Base-by-base conservation (phyloP, 2,797 vertebrate genomes). In the Rallus crepitans region DNA sequence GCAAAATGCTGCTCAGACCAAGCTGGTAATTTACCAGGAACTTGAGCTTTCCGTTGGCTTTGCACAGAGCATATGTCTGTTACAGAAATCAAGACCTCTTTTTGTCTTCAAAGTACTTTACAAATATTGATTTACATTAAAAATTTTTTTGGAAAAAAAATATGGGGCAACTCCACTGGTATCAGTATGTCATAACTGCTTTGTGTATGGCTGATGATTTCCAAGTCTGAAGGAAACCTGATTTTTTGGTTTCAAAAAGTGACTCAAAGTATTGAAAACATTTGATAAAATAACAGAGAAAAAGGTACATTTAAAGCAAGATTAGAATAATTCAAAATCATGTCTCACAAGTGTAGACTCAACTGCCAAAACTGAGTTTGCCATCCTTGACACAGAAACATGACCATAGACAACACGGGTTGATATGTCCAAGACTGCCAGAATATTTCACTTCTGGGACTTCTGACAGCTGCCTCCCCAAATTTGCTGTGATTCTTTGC, bases 11-110 rank as follows among this genome's bases (percentile, higher is more conserved):
- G 90, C 83, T 90, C 63, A 82, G 90, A 87, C 52, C 23, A 13
- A 73, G 50, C 12, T 90, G 86, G 86, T 84, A 89, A 82, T 73
- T 90, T 93, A 94, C 90, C 90, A 96, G 66, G 55, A 96, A 40
- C 48, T 31, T 25, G 66, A 87, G 63, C 10, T 87, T 76, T 33
- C 2, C 15, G 1, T 9, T 70, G 71, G 81, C 73, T 84, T 87
- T 93, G 23, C 0, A 0, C n/a, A 89, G 83, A 73, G 71, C 42
- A 50, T 1, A 12, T 90, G 87, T 66, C 92, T 92, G 88, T 77
- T 81, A 48, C 53, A 60, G 63, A 90, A 90, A 37, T 9, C 6
- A 13, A 90, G 52, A 60, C 31, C 14, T 73, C 59, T 45, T 92
- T 90, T 56, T 66, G 78, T 66, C 73, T 82, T 81, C 56, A 70